Evolutionary conservation across 2,113 vertebrate species (phyloP).

Genomic region (Anguilla japonica): DNA sequence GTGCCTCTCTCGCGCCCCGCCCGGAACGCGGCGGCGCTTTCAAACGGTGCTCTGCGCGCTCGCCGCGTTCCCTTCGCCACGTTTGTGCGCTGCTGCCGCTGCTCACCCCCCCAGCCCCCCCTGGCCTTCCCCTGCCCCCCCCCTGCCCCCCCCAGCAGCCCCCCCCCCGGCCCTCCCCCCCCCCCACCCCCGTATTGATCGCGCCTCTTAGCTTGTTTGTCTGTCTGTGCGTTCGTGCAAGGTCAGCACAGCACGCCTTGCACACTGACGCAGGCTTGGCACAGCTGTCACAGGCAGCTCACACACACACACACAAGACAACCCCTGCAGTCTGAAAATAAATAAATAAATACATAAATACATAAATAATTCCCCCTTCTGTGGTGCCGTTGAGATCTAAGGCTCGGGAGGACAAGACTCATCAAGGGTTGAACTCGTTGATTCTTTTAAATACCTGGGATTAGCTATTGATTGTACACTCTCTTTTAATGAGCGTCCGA

Average conservation of each 20-base stretch:
- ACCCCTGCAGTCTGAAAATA: not conserved
- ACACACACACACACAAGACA: not conserved
- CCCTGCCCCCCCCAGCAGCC: not conserved
- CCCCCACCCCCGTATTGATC: not conserved
- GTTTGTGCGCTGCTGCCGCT: not conserved
- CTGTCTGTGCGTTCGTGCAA: not conserved
- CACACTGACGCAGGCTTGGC: not conserved
- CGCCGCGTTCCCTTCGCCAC: not conserved
- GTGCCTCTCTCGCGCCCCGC: not conserved
- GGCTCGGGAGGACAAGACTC: not conserved
- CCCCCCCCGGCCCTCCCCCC: not conserved
- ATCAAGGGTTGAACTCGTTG: not conserved
- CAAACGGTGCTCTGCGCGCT: not conserved
- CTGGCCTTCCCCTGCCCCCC: not conserved
- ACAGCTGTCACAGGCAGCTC: not conserved
- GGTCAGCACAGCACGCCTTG: not conserved
- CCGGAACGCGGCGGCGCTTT: not conserved
- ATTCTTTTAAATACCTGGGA: not conserved
- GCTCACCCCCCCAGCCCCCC: too few species aligned
- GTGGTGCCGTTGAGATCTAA: not conserved
- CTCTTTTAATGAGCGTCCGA: not conserved
- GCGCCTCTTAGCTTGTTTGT: not conserved
- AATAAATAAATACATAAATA: not conserved
- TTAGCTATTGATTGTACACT: not conserved
- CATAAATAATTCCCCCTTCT: not conserved